Percentiles rank a stretch among this genome's conserved stretches.
Conservation (phyloP, 2,888 invertebrate genomes). For the Parnassius smintheus region DNA sequence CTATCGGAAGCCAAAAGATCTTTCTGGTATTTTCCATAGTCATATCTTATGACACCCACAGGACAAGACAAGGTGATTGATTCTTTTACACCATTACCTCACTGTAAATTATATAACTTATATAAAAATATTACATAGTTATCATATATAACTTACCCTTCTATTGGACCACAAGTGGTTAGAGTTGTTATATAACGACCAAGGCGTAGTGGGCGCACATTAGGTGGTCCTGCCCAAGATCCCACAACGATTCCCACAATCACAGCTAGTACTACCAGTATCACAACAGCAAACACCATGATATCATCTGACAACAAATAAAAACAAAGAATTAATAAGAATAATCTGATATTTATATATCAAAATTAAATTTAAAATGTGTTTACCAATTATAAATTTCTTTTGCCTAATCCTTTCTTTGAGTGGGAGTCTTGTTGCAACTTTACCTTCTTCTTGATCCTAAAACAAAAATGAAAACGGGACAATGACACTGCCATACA, state of each 20-base stretch:
- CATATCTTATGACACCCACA: too few species aligned
- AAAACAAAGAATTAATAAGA: constrained; percentile 1
- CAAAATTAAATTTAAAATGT: constrained; percentile 8
- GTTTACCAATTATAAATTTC: constrained; percentile 84
- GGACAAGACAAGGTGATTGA: too few species aligned
- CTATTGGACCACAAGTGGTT: constrained; percentile 89
- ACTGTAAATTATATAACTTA: too few species aligned
- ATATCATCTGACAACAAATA: constrained; percentile 71
- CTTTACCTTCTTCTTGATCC: constrained; percentile 80
- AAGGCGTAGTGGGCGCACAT: constrained; percentile 84
- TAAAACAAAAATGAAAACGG: constrained; percentile 33
- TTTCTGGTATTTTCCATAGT: too few species aligned
- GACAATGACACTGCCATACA: too few species aligned
- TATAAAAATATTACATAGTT: neutral
- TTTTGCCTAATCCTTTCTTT: constrained; percentile 83
- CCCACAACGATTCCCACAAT: constrained; percentile 83
- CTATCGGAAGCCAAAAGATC: too few species aligned
- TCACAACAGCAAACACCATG: constrained; percentile 77
- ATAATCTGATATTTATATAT: neutral
- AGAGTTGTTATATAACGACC: constrained; percentile 87
- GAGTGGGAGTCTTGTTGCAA: constrained; percentile 74
- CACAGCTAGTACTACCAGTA: constrained; percentile 84
- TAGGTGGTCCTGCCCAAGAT: constrained; percentile 70
- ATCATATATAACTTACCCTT: constrained; percentile 81
- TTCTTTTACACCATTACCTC: too few species aligned